phyloP scores from a whole-genome alignment of 2,888 invertebrate species.

The Tinea trinotella region DNA sequence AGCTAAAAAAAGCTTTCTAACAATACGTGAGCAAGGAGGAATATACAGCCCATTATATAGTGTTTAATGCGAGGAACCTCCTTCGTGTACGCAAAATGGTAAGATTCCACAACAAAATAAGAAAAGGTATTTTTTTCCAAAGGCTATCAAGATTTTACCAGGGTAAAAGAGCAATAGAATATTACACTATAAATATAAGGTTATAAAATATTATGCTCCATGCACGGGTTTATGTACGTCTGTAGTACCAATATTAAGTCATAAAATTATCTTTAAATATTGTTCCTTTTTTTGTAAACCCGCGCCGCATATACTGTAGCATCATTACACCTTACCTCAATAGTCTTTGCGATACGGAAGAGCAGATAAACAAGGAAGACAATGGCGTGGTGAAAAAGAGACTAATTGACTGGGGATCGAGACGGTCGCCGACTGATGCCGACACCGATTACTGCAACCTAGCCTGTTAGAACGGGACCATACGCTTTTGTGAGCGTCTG shows the following conservation, averaged over 20 bases:
- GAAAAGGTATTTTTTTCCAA: not conserved
- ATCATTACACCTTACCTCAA: constrained; percentile 42
- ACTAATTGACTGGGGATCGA: constrained; percentile 37
- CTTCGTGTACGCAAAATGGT: not conserved
- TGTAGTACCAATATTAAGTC: too few relatives aligned
- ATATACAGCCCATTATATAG: constrained; percentile 36
- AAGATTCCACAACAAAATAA: constrained; percentile 24
- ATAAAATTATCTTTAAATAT: too few relatives aligned
- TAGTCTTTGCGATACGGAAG: constrained; percentile 30
- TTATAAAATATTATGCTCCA: not conserved
- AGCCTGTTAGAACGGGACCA: constrained; percentile 48
- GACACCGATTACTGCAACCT: constrained; percentile 48
- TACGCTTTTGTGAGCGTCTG: constrained; percentile 20
- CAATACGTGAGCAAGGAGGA: constrained; percentile 35
- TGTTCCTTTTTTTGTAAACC: too few relatives aligned
- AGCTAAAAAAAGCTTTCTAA: constrained; percentile 34
- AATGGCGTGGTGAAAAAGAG: constrained; percentile 43
- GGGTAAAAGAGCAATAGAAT: not conserved
- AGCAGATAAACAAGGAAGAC: constrained; percentile 37
- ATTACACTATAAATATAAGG: not conserved
- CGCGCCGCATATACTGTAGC: constrained; percentile 42
- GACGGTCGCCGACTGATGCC: constrained; percentile 32
- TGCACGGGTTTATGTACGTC: too few relatives aligned
- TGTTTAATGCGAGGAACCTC: constrained; percentile 3
- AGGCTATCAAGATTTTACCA: too few relatives aligned